Evolutionary conservation across 2,888 invertebrate species (phyloP).

Genomic region (Portevinia maculata): DNA sequence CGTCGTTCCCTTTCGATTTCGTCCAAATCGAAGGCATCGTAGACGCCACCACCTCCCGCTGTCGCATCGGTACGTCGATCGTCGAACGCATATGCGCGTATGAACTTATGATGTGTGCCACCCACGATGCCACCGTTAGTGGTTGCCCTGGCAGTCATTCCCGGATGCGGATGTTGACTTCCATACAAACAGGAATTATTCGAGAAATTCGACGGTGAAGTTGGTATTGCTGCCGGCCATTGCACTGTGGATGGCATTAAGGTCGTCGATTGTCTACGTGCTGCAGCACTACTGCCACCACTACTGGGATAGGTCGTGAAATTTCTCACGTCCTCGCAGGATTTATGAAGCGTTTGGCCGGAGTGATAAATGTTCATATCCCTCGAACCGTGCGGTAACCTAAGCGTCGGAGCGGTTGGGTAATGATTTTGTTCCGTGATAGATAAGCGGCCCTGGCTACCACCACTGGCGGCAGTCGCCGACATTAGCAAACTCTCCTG

Average conservation of each 20-base stretch:
- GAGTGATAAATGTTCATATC: constrained; percentile 76
- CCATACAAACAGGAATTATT: constrained; percentile 77
- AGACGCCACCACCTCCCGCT: constrained; percentile 69
- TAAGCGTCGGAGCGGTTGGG: constrained; percentile 46
- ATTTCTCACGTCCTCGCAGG: constrained; percentile 76
- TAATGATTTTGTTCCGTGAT: constrained; percentile 66
- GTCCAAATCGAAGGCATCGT: constrained; percentile 81
- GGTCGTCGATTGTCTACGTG: constrained; percentile 63
- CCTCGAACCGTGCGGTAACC: constrained; percentile 70
- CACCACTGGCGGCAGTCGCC: constrained; percentile 73
- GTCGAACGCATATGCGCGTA: constrained; percentile 79
- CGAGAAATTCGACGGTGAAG: constrained; percentile 80
- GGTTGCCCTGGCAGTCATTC: constrained; percentile 54
- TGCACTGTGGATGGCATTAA: constrained; percentile 77
- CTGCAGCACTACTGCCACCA: constrained; percentile 5
- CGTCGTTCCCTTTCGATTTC: constrained; percentile 82
- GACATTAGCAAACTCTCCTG: constrained; percentile 76
- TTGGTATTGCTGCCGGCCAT: constrained; percentile 82
- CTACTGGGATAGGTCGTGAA: constrained; percentile 29
- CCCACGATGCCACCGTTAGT: constrained; percentile 52
- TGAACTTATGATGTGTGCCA: constrained; percentile 77
- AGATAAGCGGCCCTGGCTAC: constrained; percentile 76
- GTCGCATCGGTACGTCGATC: constrained; percentile 76
- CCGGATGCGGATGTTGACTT: constrained; percentile 64
- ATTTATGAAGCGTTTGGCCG: constrained; percentile 77